Conservation (phyloP, 1,140 invertebrate genomes). For the Aculops lycopersici region DNA sequence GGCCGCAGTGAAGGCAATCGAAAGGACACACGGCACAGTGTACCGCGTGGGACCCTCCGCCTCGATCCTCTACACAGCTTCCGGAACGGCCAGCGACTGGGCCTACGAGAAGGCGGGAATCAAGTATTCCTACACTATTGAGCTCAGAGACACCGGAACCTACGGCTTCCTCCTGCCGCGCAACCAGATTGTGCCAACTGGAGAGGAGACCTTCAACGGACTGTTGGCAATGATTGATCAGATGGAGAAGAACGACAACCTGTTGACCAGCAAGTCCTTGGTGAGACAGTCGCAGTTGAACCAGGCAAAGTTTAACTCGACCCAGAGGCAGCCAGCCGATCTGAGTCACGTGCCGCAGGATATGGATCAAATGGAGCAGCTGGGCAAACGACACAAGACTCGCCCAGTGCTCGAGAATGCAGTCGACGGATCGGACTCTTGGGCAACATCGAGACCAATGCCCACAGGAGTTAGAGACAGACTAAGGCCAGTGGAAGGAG, state of each 20-base stretch:
- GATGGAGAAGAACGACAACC: neutral
- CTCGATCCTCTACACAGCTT: constrained; percentile 5
- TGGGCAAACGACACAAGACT: no score
- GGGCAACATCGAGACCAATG: no score
- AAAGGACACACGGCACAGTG: constrained; percentile 19
- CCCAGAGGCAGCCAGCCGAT: no score
- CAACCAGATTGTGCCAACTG: constrained; percentile 30
- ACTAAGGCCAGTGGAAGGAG: no score
- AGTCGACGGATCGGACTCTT: no score
- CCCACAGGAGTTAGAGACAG: no score
- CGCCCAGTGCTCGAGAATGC: no score
- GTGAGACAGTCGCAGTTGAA: no score
- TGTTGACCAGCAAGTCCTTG: no score
- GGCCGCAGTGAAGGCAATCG: constrained; percentile 1
- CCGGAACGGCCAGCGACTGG: constrained; percentile 11
- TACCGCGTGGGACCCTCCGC: constrained; percentile 13
- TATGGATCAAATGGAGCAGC: no score
- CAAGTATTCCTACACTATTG: constrained; percentile 18
- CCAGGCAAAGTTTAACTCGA: no score
- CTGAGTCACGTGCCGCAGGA: no score
- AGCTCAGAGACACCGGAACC: constrained; percentile 16
- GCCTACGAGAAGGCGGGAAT: constrained; percentile 12
- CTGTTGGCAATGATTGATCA: neutral
- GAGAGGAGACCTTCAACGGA: constrained; percentile 20
- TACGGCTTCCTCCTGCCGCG: constrained; percentile 22